phyloP scores from a whole-genome alignment of 2,113 vertebrate species.

The Notechis scutatus region DNA sequence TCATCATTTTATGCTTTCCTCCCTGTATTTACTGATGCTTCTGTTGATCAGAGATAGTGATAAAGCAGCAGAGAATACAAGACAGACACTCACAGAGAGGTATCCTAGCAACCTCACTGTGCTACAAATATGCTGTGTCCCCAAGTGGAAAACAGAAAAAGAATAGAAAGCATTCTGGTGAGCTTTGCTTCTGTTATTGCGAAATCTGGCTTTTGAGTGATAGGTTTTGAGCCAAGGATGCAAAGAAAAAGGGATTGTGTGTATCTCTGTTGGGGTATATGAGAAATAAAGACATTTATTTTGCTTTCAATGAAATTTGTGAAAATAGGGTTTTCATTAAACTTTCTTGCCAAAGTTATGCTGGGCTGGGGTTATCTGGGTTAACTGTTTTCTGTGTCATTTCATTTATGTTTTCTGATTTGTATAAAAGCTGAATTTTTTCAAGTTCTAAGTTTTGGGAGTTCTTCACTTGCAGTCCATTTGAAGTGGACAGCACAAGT shows the following conservation, averaged over 20 bases:
- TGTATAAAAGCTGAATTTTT: neutral
- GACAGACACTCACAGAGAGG: neutral
- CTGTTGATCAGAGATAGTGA: neutral
- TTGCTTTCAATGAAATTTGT: neutral
- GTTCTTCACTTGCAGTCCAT: neutral
- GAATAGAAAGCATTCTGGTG: neutral
- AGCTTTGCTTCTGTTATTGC: neutral
- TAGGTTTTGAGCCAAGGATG: neutral
- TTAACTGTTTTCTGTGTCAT: neutral
- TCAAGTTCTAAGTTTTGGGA: neutral
- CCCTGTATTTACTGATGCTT: neutral
- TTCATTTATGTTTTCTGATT: neutral
- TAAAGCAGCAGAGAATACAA: neutral
- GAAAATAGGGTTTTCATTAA: neutral
- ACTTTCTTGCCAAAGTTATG: neutral
- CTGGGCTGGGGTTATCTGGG: neutral
- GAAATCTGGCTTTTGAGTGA: neutral
- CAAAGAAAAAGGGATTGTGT: neutral
- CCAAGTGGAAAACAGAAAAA: neutral
- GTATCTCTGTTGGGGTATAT: neutral
- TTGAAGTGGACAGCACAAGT: neutral
- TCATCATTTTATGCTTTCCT: neutral
- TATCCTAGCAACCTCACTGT: conserved; percentile 29
- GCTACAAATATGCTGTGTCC: conserved; percentile 2
- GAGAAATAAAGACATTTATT: neutral